Conservation (phyloP, 2,888 invertebrate species). For the Rhamphomyia laevipes region DNA sequence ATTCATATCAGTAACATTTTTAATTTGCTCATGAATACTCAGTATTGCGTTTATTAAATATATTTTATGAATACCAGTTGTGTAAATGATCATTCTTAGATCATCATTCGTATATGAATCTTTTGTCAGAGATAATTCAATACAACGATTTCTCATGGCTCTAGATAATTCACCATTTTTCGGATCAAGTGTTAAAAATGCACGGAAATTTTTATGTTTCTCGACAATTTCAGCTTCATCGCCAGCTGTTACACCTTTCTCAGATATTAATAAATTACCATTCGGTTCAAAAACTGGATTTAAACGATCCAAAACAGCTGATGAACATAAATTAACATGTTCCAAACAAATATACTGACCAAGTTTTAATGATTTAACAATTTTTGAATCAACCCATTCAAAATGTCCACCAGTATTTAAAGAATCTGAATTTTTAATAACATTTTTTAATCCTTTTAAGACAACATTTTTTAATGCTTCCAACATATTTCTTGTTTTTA, state of each 20-base stretch:
- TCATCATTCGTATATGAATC: constrained; percentile 40
- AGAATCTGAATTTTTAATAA: constrained; percentile 41
- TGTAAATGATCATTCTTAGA: constrained; percentile 41
- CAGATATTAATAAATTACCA: constrained; percentile 79
- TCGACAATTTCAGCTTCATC: constrained; percentile 59
- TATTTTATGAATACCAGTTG: constrained; percentile 38
- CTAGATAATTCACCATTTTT: constrained; percentile 91
- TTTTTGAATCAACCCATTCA: constrained; percentile 83
- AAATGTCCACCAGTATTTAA: constrained; percentile 79
- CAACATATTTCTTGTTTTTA: neutral
- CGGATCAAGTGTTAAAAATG: constrained; percentile 92
- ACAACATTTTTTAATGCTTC: constrained; percentile 7
- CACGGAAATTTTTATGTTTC: constrained; percentile 83
- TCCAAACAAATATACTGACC: constrained; percentile 80
- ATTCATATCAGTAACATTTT: constrained; percentile 30
- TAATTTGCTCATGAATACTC: constrained; percentile 36
- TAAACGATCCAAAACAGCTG: constrained; percentile 91
- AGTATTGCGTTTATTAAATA: constrained; percentile 39
- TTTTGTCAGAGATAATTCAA: constrained; percentile 56
- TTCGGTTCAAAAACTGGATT: constrained; percentile 91
- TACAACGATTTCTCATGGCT: constrained; percentile 96
- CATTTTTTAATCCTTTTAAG: constrained; percentile 19
- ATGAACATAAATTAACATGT: constrained; percentile 90
- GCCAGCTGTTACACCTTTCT: constrained; percentile 67
- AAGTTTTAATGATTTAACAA: constrained; percentile 71